Percentiles rank a stretch among this genome's conserved stretches.
phyloP scores from a whole-genome alignment of 2,113 vertebrate genomes.

The Ptyas mucosa region DNA sequence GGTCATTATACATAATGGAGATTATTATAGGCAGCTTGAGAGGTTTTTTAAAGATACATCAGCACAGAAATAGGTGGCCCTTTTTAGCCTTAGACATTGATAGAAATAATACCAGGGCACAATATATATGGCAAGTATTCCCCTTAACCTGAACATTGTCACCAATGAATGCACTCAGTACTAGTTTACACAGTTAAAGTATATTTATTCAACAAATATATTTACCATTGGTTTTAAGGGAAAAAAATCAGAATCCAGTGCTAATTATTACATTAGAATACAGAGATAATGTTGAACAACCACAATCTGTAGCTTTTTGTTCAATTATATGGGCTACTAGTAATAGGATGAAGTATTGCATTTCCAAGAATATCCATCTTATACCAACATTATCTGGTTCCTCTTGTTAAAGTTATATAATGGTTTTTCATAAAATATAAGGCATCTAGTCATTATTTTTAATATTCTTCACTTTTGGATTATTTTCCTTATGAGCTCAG shows the following conservation, averaged over 20 bases:
- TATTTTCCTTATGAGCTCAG: not conserved
- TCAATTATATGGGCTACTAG: not conserved
- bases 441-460: not conserved
- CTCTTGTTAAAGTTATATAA: not conserved
- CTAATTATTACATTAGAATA: slow-evolving; percentile 28
- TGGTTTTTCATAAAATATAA: not conserved
- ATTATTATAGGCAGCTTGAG: slow-evolving; percentile 84
- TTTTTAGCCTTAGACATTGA: slow-evolving; percentile 71
- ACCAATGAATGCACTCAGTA: slow-evolving; percentile 59
- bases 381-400: not conserved
- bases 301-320: not conserved
- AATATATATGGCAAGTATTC: slow-evolving; percentile 61
- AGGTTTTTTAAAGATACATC: slow-evolving; percentile 80
- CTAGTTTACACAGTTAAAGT: slow-evolving; percentile 62
- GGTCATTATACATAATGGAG: slow-evolving; percentile 86
- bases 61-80: slow-evolving; percentile 74
- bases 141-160: slow-evolving; percentile 67
- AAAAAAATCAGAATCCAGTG: slow-evolving; percentile 3
- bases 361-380: not conserved
- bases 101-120: slow-evolving; percentile 64
- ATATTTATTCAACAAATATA: slow-evolving; percentile 59
- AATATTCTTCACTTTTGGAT: not conserved
- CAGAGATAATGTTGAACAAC: slow-evolving; percentile 31
- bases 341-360: not conserved
- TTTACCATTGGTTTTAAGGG: slow-evolving; percentile 44